A percentile compares a stretch with the other conserved stretches of the same genome.
Conservation (phyloP, 2,888 invertebrate genomes). For the Drosophila tripunctata region DNA sequence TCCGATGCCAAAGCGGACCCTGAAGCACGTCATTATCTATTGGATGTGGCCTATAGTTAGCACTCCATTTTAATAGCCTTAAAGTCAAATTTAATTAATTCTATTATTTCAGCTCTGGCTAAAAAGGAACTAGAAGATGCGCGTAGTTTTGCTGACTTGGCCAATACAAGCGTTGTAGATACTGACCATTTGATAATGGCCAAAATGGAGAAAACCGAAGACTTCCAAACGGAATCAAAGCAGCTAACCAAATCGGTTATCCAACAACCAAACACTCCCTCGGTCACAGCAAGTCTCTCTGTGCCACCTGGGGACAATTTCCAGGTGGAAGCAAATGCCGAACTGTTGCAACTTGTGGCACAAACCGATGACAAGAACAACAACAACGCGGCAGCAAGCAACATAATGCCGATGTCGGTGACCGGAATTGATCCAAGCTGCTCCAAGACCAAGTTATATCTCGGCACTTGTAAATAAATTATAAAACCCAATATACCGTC, state of each 20-base stretch:
- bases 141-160: constrained; percentile 30
- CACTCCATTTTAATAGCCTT: neutral
- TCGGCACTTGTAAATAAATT: no score
- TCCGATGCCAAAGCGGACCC: no score
- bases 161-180: constrained; percentile 20
- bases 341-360: constrained; percentile 17
- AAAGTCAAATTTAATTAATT: neutral
- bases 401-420: neutral
- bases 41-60: constrained; percentile 37
- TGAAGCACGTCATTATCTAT: no score
- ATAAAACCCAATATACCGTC: no score
- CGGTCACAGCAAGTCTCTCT: constrained; percentile 15
- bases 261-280: constrained; percentile 15
- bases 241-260: constrained; percentile 15
- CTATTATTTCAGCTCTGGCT: constrained; percentile 28
- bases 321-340: constrained; percentile 34
- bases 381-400: no score
- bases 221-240: constrained; percentile 1
- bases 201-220: constrained; percentile 18
- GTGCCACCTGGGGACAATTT: constrained; percentile 46
- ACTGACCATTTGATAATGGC: constrained; percentile 18
- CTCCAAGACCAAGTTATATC: neutral
- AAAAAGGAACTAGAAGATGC: constrained; percentile 23
- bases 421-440: neutral
- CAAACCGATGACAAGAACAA: no score